Base-by-base conservation (phyloP, 2,888 invertebrate species). In the Actias luna region DNA sequence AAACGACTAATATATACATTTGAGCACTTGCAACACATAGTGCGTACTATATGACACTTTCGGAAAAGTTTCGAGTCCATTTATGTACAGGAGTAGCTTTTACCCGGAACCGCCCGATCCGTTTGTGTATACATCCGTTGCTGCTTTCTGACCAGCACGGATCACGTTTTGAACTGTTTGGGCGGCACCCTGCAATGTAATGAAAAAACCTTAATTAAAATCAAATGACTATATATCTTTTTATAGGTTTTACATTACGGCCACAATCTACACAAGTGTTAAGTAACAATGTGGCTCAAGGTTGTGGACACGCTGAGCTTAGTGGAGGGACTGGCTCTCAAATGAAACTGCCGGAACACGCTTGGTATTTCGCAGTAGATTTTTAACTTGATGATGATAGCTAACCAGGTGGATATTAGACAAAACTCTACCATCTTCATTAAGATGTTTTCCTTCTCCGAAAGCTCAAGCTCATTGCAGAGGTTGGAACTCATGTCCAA, bases 91-190 rank as follows among this genome's bases (percentile, higher is more conserved):
- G n/a, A n/a, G n/a, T 2, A 14, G n/a, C 22, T 57, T 62, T 65
- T 83, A 88, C 7, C 89, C 88, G 8, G 88, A 86, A 8, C 86
- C 88, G 22, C 88, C 92, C 0, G 93, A 92, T 2, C 93, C 93
- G 65, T 83, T 87, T 29, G 83, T 77, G 78, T 93, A 92, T 62
- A 85, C 92, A 66, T 93, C 93, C 1, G 92, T 87, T 8, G 93
- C 92, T 2, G 87, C 90, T 65, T 92, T 82, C 69, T 93, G 93
- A 42, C 94, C 94, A 5, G 94, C 93, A 65, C 93, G 89, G 65
- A 95, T 93, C 68, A 95, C 94, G 64, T 92, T 94, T 83, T 95
- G 95, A 70, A 96, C 94, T 27, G 95, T 95, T 75, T 94, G 94
- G 27, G 96, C 95, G 70, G 96, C 96, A 74, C 96, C 96, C 96